Evolutionary conservation across 2,797 vertebrate species (phyloP), one percentile per base, ranked within the genome.

Genomic region (Propithecus deckenii): DNA sequence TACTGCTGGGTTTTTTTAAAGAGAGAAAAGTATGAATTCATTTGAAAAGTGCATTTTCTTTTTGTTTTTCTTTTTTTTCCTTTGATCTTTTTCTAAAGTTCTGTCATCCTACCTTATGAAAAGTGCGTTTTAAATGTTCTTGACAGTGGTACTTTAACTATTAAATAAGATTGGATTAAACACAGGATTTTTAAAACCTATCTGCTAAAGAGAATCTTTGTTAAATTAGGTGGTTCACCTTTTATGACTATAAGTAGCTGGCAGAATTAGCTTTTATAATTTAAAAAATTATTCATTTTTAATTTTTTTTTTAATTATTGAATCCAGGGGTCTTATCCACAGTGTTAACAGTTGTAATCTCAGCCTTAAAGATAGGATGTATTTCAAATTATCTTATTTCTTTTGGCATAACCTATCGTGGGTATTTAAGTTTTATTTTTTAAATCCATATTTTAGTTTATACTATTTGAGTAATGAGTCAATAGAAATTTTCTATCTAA

Each of bases 381-480:
- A 52, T 57, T 94, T 93, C 69, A 95, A 41, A 35, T 90, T 91
- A 84, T 80, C 35, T 88, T 61, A 13, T 41, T 71, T 85, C 50
- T 92, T 87, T 92, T 80, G 11, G 7, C 57, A 1, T 55, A 74
- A 84, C 35, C 20, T 93, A 2, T 65, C 88, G 25, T 85, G n/a
- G 11, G 12, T 46, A 61, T 75, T 92, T 89, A 75, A 69, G 12
- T 46, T 92, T 86, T 83, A 12, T 84, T 93, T 94, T 91, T 93
- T 87, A 57, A 96, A 90, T 76, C 18, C 30, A 13, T 85, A 63
- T 93, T 96, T 94, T 86, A 95, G 17, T 88, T 93, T 95, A 52
- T 57, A 43, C 4, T 76, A 25, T 97, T 96, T 96, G 74, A 85
- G n/a, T 91, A 88, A n/a, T 89, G n/a, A 94, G 7, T 75, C 80